Conservation (phyloP, 2,888 invertebrate species). For the Gryllus longicercus region DNA sequence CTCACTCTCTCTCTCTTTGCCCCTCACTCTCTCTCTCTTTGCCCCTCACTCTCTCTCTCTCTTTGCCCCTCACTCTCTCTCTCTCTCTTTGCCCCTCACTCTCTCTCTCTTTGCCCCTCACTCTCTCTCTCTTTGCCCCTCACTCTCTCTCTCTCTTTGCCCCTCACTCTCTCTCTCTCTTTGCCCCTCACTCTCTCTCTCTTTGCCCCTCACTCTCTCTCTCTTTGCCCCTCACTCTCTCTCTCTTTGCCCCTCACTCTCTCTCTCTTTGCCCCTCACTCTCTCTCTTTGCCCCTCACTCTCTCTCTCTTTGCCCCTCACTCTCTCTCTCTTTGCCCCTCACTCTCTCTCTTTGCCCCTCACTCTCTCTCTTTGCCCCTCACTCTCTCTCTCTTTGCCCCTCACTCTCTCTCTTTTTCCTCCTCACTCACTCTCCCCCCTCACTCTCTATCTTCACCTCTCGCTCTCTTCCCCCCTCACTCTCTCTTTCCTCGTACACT, state of each 20-base stretch:
- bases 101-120: too few species aligned
- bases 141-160: background rate
- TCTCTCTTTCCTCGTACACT: background rate
- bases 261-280: too few species aligned
- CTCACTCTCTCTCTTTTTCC: background rate
- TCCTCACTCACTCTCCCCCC: background rate
- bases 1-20: background rate
- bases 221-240: background rate
- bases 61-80: background rate
- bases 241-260: too few species aligned
- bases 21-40: background rate
- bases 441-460: background rate
- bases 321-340: too few species aligned
- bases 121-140: background rate
- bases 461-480: background rate
- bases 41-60: background rate
- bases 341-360: background rate
- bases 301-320: background rate
- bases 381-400: background rate
- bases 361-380: rapidly evolving
- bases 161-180: background rate
- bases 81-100: background rate
- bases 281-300: background rate
- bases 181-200: background rate
- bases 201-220: background rate